A percentile compares a stretch with the other conserved stretches of the same genome.
These are phyloP conservation scores for Rutilus rutilus DNA, from an alignment of 2,113 vertebrate genomes.

Conservation along the genomic window DNA sequence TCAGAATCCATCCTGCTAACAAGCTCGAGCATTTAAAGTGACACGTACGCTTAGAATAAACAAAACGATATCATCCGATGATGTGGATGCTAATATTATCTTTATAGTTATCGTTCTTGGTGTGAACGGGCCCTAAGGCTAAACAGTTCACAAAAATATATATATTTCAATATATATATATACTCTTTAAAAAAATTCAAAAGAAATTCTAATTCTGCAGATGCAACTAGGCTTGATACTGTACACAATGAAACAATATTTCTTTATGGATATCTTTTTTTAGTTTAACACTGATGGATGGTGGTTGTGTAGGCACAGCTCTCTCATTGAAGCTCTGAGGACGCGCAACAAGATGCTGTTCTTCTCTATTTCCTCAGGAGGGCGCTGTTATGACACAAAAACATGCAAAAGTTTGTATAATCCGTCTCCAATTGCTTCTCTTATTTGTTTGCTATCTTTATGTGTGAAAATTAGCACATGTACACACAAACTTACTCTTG, in stretches of 20 bases:
- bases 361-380: slow-evolving; percentile 63
- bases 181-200: not conserved
- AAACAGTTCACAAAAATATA: not conserved
- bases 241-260: not conserved
- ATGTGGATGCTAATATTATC: too few species aligned
- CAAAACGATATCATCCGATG: too few species aligned
- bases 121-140: not conserved
- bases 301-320: slow-evolving; percentile 55
- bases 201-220: not conserved
- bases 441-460: not conserved
- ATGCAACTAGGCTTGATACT: not conserved
- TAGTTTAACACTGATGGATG: not conserved
- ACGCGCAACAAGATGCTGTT: slow-evolving; percentile 62
- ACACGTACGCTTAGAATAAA: too few species aligned
- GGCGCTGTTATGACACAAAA: slow-evolving; percentile 55
- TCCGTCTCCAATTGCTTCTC: not conserved
- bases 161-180: not conserved
- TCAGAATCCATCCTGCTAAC: too few species aligned
- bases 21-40: too few species aligned
- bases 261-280: not conserved
- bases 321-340: slow-evolving; percentile 65
- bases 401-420: not conserved
- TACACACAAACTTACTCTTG: slow-evolving; percentile 66
- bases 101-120: too few species aligned
- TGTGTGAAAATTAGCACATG: not conserved